Evolutionary conservation across 2,888 invertebrate species (phyloP), one percentile per base, ranked within the genome.

Genomic region (Ectobius pallidus): DNA sequence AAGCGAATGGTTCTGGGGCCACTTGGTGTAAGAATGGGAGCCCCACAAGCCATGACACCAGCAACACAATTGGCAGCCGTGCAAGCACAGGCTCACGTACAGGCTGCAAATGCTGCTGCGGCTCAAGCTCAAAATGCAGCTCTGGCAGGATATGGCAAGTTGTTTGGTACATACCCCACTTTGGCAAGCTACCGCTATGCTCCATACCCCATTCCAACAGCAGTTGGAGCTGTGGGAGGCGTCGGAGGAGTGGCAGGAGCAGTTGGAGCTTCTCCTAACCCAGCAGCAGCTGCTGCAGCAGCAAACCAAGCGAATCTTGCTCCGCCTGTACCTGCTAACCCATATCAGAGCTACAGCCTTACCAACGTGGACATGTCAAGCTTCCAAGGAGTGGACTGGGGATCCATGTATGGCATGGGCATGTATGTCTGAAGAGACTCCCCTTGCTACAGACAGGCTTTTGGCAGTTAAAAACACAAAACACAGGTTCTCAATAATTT

Each of bases 351-450:
- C 63, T 94, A 94, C 85, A 92, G 92, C 78, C 88, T 95, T 77
- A 91, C 94, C 81, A 94, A 94, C 82, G 93, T 95, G 76, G 95
- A 95, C 85, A 95, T 95, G 95, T 92, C 93, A 75, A 93, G 93
- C 82, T 95, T 95, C 89, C 95, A 95, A 84, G 92, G 93, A 74
- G 93, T 95, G 78, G 95, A 95, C 85, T 95, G 95, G 95, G 90
- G 91, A 80, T 91, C 92, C 80, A 92, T 95, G 92, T 95, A 95
- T 84, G 94, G 94, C 81, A 93, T 95, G 86, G 94, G 94, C 83
- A 94, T 95, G 94, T 95, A 95, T 87, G 94, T 94, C 83, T 92
- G 90, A 87, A 83, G 77, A 77, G 73, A 75, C 52, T 65, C 27
- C 63, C 30, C 27, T 62, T 22, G 46, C 46, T 61, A 61, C 32